Evolutionary conservation across 1,140 invertebrate genomes (phyloP), one percentile per base, ranked within the genome.

Genomic region (Lordiphosa clarofinis): DNA sequence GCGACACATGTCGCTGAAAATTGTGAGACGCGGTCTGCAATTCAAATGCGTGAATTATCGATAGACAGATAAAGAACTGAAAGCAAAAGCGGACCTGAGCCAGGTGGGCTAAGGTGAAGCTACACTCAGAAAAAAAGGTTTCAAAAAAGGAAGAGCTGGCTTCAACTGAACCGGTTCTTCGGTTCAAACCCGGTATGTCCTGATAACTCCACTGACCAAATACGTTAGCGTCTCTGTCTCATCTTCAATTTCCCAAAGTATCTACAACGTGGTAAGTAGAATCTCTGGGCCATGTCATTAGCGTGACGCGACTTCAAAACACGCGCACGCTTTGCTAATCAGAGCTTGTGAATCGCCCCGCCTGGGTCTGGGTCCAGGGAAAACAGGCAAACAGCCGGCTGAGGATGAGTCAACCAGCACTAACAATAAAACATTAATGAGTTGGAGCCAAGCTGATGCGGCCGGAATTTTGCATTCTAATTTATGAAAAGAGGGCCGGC

Each of bases 261-360:
- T 4, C 21, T 2, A 0, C 2, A 2, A 4, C 4, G 21, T 21
- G 21, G 21, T 21, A 21, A 21, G 21, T 28, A 28, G 24, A 28
- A 28, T 28, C 24, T 28, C 24, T 28, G 24, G 24, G 24, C 24
- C 57, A 63, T 56, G 66, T 72, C 76, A 81, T 81, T 81, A 81
- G 76, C 76, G 76, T 82, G 78, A 82, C 76, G 50, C 9, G 38
- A 4, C n/a, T 31, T 6, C 10, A 42, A 31, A 28, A 24, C 50
- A 54, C 50, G 76, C 76, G 78, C 64, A 76, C 33, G 33, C n/a
- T 61, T 72, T 56, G 67, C 76, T 76, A 81, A 81, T 81, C 76
- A 76, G 67, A 82, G 56, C 38, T 66, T 68, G 55, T 70, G 46
- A 81, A 82, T 81, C 72, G 44, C 52, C 49, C 35, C 35, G 33